Percentiles rank a stretch among this genome's conserved stretches.
phyloP scores from a whole-genome alignment of 2,888 invertebrate genomes.

The Acanthacorydalis orientalis region DNA sequence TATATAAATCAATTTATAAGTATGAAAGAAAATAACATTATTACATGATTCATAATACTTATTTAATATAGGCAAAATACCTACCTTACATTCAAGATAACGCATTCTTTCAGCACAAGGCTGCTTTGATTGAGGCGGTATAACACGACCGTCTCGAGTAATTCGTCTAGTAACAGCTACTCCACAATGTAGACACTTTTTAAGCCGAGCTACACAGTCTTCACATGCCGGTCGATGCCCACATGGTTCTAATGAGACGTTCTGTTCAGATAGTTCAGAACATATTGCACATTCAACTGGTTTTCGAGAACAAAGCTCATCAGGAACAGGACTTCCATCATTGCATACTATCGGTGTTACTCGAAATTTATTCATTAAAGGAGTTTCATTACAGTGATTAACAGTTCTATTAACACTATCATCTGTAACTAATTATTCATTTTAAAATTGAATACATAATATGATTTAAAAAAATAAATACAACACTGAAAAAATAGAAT shows the following conservation, averaged over 20 bases:
- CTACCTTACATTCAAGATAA: conserved; percentile 14
- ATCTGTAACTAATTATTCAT: too few relatives aligned
- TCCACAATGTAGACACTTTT: conserved; percentile 56
- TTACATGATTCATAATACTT: neutral
- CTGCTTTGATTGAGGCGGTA: conserved; percentile 32
- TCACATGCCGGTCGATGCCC: conserved; percentile 56
- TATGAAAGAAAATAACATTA: too few relatives aligned
- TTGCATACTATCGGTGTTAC: too few relatives aligned
- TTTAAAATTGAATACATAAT: too few relatives aligned
- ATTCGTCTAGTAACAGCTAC: conserved; percentile 37
- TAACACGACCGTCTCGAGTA: conserved; percentile 31
- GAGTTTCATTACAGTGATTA: too few relatives aligned
- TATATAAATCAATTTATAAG: too few relatives aligned
- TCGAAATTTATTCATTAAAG: too few relatives aligned
- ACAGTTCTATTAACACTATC: too few relatives aligned
- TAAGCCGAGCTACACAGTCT: conserved; percentile 60
- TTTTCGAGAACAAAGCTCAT: conserved; percentile 15
- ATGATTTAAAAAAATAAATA: too few relatives aligned
- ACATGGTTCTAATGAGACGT: conserved; percentile 55
- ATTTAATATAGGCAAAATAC: neutral
- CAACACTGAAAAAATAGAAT: too few relatives aligned
- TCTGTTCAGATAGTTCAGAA: conserved; percentile 43
- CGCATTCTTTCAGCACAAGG: conserved; percentile 48
- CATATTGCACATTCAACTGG: conserved; percentile 53
- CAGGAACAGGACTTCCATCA: too few relatives aligned